Evolutionary conservation across 2,888 invertebrate species (phyloP), one percentile per base, ranked within the genome.

Genomic region (Ypsolopha sequella): DNA sequence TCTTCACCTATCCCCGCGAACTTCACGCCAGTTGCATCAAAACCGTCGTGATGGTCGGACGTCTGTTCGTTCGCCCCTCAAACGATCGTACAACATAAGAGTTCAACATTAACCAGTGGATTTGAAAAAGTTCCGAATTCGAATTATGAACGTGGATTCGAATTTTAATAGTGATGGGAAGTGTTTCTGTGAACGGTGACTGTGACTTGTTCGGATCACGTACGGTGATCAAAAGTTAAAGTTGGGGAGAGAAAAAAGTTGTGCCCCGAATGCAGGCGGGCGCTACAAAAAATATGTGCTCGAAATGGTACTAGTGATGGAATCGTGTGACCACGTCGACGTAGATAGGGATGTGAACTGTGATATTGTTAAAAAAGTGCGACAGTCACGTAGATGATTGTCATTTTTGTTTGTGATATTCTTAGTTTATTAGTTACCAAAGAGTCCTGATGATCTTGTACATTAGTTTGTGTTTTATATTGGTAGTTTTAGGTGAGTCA

Each of bases 391-490:
- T 82, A 82, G 80, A 86, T 86, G 85, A 85, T 84, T 80, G 84
- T 70, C 80, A 70, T 67, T 66, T 64, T 65, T 68, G 65, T 64
- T 74, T 80, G 86, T 86, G 86, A 86, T 85, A 84, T 68, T 58
- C 71, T 77, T 85, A 84, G 81, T 80, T 84, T 80, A 81, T 80
- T 85, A 84, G 80, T 84, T 82, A 79, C 86, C 85, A 86, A 86
- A 85, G 85, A 86, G 76, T 86, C 86, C 85, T 84, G 73, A 86
- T 86, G 86, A 85, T 86, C 86, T 86, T 86, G 74, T 86, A 85
- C 76, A 86, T 86, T 80, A 84, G 79, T 78, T 78, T 86, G 80
- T 86, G 86, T 82, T 86, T 86, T 77, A 86, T 86, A 85, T 77
- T 86, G 78, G 82, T 86, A 85, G 86, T 86, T 76, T 82, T 86